Base-by-base conservation (phyloP, 2,113 vertebrate genomes). In the Xiphophorus maculatus region DNA sequence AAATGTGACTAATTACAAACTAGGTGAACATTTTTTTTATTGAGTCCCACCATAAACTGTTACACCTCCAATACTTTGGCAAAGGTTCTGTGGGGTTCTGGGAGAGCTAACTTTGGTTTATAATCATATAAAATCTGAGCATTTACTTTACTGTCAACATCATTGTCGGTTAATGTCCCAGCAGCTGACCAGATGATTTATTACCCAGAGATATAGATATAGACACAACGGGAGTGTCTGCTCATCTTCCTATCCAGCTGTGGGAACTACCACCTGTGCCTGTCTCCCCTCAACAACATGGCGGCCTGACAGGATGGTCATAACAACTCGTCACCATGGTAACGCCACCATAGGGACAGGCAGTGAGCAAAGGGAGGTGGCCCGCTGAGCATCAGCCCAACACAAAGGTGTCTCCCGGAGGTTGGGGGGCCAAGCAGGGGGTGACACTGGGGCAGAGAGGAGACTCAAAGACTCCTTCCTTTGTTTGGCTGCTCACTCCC, bases 341-440 rank as follows among this genome's bases (percentile, higher is more conserved):
- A 81, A 90, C 32, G 32, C 63, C 3, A 2, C 86, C 81, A 86
- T 89, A 90, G 63, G 82, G 77, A 77, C 75, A 77, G 73, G 69
- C 28, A 17, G 28, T 25, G 42, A 73, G 84, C 84, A 81, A 90
- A 87, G 84, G 85, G 82, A 83, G 91, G 89, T 79, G 17, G 79
- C 91, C 89, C 73, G 29, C 90, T 87, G 92, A 72, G 89, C 69
- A 85, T 90, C 87, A 86, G 70, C 90, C 83, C 84, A 72, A 85
- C 79, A 93, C 92, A 92, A 92, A 93, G 90, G 90, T 93, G 92
- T 90, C 88, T 87, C 83, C 73, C 63, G 80, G 88, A 90, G 88
- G 87, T 89, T 42, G 40, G 88, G 89, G 63, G 76, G 84, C 28
- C 66, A 72, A 84, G 82, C 72, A 0, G 54, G 11, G 65, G 74